These are phyloP conservation scores for Eristalinus aeneus DNA, from an alignment of 2,888 invertebrate species.

Conservation along the genomic window DNA sequence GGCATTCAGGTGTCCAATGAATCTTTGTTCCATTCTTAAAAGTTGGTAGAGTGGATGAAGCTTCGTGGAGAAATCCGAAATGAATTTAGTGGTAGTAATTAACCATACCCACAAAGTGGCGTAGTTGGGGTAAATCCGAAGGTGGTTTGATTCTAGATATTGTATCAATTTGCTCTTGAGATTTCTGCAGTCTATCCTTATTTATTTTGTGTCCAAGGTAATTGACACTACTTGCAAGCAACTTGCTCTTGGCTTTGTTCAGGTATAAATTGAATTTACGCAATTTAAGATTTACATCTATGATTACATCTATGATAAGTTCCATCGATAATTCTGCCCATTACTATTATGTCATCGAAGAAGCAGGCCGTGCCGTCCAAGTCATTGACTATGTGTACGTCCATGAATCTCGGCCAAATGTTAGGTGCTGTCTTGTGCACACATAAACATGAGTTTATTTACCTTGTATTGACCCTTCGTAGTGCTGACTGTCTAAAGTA, in stretches of 20 bases:
- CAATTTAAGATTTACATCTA: background rate
- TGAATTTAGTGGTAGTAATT: slow-evolving; percentile 49
- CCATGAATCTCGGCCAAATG: slow-evolving; percentile 29
- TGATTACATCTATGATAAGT: background rate
- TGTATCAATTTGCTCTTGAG: slow-evolving; percentile 71
- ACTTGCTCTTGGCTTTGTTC: background rate
- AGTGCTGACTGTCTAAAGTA: slow-evolving; percentile 2
- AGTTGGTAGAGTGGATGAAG: slow-evolving; percentile 20
- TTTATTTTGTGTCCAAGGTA: slow-evolving; percentile 13
- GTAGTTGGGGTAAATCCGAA: slow-evolving; percentile 49
- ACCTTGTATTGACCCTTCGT: background rate
- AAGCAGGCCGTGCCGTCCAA: slow-evolving; percentile 29
- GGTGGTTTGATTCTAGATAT: slow-evolving; percentile 73
- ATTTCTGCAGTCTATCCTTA: slow-evolving; percentile 72
- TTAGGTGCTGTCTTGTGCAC: slow-evolving; percentile 31
- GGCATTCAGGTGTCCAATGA: slow-evolving; percentile 26
- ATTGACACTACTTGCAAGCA: background rate
- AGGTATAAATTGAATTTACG: background rate
- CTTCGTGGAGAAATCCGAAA: slow-evolving; percentile 30
- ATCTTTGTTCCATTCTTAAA: slow-evolving; percentile 47
- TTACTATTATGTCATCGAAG: slow-evolving; percentile 27
- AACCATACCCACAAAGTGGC: slow-evolving; percentile 29
- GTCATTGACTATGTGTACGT: slow-evolving; percentile 24
- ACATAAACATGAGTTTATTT: slow-evolving; percentile 41
- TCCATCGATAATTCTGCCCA: slow-evolving; percentile 11